These are phyloP conservation scores for Labeo catla DNA, from an alignment of 2,113 vertebrate genomes.

Conservation along the genomic window DNA sequence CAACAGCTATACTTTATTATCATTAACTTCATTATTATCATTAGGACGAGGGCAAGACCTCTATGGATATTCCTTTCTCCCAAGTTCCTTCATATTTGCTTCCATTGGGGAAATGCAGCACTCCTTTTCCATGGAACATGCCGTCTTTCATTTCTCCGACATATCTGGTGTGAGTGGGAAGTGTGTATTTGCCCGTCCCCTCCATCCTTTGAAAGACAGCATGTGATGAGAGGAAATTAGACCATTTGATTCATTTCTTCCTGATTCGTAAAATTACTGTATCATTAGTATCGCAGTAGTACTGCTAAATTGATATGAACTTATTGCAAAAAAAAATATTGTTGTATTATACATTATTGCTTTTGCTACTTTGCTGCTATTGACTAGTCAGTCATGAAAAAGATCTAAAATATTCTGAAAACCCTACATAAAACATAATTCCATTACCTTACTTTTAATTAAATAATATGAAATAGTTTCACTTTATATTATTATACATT, in stretches of 20 bases:
- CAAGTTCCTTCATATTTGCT: conserved; percentile 84
- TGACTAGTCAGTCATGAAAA: neutral
- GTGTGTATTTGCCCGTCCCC: conserved; percentile 82
- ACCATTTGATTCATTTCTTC: neutral
- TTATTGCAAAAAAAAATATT: neutral
- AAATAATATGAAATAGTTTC: neutral
- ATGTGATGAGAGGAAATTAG: neutral
- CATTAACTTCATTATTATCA: conserved; percentile 65
- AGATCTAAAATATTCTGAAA: neutral
- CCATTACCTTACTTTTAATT: neutral
- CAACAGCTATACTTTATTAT: neutral
- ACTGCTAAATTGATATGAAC: neutral
- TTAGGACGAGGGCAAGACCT: conserved; percentile 55
- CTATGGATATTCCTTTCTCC: conserved; percentile 79
- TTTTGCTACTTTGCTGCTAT: neutral
- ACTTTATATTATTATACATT: neutral
- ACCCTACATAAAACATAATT: neutral
- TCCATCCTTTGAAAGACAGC: conserved; percentile 81
- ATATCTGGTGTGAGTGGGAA: conserved; percentile 84
- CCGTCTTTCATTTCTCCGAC: conserved; percentile 87
- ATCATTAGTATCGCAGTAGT: neutral
- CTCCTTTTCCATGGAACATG: conserved; percentile 88
- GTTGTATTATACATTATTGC: neutral
- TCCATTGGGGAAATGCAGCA: conserved; percentile 81
- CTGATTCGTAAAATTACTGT: neutral